phyloP scores from a whole-genome alignment of 2,888 invertebrate genomes.

The Eupithecia subumbrata region DNA sequence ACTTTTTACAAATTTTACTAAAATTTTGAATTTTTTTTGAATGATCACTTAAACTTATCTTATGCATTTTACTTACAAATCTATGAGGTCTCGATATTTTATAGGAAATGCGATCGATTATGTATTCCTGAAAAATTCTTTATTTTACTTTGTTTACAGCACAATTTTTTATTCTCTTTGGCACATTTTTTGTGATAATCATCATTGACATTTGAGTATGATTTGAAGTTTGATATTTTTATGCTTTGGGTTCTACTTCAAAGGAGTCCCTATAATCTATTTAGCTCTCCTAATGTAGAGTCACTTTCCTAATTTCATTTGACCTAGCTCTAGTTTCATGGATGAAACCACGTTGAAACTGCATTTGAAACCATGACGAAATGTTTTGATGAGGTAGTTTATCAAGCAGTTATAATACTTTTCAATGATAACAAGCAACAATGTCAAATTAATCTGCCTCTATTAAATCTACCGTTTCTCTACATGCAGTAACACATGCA shows the following conservation, averaged over 20 bases:
- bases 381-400: background rate
- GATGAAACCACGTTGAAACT: constrained; percentile 1
- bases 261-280: background rate
- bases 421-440: background rate
- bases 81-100: constrained; percentile 56
- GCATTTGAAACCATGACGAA: background rate
- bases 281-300: background rate
- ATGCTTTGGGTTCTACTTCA: background rate
- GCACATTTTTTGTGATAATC: background rate
- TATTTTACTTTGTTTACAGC: too few relatives aligned
- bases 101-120: background rate
- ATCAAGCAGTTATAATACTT: background rate
- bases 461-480: background rate
- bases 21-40: constrained; percentile 55
- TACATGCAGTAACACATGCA: too few relatives aligned
- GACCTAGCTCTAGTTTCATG: background rate
- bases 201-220: background rate
- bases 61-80: constrained; percentile 48
- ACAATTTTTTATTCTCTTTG: too few relatives aligned
- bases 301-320: background rate
- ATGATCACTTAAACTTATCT: constrained; percentile 54
- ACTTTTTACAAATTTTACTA: constrained; percentile 44
- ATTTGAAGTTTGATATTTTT: background rate
- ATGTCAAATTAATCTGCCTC: constrained; percentile 15
- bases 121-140: background rate